Evolutionary conservation across 2,797 vertebrate genomes (phyloP).

Genomic region (Otus scops): DNA sequence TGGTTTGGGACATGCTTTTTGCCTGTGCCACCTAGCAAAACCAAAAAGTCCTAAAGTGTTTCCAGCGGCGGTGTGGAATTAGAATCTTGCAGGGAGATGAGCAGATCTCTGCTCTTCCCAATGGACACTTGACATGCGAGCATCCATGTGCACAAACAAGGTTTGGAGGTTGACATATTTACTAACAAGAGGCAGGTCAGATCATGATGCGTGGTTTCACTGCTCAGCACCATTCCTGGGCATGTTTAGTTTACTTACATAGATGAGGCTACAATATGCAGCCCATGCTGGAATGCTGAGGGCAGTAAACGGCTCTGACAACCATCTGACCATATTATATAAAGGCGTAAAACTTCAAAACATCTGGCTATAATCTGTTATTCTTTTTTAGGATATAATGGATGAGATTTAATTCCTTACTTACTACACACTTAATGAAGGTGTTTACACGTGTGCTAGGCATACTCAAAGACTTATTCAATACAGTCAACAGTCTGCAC

Average conservation of each 20-base stretch:
- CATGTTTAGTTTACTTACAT: neutral
- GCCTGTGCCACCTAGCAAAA: neutral
- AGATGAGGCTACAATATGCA: neutral
- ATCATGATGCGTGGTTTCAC: neutral
- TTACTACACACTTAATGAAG: neutral
- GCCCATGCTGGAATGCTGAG: neutral
- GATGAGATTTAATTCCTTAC: neutral
- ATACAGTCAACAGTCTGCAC: neutral
- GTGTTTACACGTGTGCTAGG: neutral
- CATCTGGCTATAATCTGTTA: neutral
- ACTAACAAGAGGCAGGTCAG: neutral
- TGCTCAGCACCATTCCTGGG: neutral
- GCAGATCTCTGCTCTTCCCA: neutral
- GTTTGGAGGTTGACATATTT: neutral
- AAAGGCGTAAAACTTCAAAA: neutral
- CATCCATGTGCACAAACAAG: fast-evolving
- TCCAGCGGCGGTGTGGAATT: neutral
- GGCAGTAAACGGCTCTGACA: neutral
- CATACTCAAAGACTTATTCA: neutral
- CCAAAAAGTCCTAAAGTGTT: neutral
- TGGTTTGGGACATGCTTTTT: neutral
- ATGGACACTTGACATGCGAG: neutral
- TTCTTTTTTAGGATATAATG: neutral
- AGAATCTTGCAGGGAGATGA: neutral
- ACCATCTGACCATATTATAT: neutral